Base-by-base conservation (phyloP, 2,797 vertebrate genomes). In the Semaprochilodus insignis region DNA sequence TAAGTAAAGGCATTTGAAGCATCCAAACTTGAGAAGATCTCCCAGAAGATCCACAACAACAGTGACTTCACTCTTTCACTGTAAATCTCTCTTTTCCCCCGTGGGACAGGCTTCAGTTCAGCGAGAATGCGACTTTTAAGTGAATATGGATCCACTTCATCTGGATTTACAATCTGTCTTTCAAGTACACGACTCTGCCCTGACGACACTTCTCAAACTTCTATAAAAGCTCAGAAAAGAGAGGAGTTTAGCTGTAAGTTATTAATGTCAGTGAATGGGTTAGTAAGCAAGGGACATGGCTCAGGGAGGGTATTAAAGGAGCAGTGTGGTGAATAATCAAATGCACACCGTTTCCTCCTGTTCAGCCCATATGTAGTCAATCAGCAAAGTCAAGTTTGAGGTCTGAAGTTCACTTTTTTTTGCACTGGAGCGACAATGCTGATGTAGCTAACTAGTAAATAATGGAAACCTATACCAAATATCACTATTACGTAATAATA, bases 11-110 rank as follows among this genome's bases (percentile, higher is more conserved):
- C 80, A 88, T 91, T 88, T 82, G 55, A 76, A 87, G 93, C 89
- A 93, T 94, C 94, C 91, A 92, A 92, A 94, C 31, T 92, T 87
- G 80, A 91, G 87, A 82, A 80, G 86, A 85, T 90, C 66, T 82
- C 83, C 85, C 85, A 67, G 83, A 75, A 90, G 92, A 90, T 81
- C 85, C 90, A 77, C 77, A 81, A 77, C 90, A 92, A 90, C 88
- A 91, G 91, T 80, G 93, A 93, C 88, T 88, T 89, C 86, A 89
- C 85, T 66, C 5, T 34, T 36, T 66, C 4, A 4, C 34, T 44
- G 16, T 67, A 67, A 67, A 40, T 40, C 65, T 67, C 81, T 89
- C 86, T 90, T 82, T 91, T 81, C 91, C 3, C 92, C 88, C 84
- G 62, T 72, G 88, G 92, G 83, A 92, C 87, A 81, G 36, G 63